A percentile compares a stretch with the other conserved stretches of the same genome.
These are phyloP conservation scores for Battus philenor DNA, from an alignment of 1,140 invertebrate genomes.

Conservation along the genomic window DNA sequence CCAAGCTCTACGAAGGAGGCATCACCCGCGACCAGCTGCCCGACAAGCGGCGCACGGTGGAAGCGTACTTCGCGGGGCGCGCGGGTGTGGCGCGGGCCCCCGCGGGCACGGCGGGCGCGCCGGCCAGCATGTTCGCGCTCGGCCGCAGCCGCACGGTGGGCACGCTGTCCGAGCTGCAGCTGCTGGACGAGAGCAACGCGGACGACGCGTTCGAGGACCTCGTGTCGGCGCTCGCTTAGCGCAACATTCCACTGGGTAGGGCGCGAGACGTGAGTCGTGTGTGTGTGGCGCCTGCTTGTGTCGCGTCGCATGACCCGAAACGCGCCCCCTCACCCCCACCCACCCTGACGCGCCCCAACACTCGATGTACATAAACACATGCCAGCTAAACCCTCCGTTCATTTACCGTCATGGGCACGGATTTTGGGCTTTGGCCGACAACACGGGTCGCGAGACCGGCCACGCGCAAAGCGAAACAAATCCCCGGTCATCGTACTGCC, in stretches of 20 bases:
- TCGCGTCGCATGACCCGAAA: constrained; percentile 43
- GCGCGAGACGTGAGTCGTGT: constrained; percentile 67
- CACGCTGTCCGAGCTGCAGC: constrained; percentile 77
- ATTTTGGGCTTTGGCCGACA: background rate
- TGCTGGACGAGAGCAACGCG: constrained; percentile 83
- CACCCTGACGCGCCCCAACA: constrained; percentile 18
- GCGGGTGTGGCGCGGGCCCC: constrained; percentile 43
- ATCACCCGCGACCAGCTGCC: constrained; percentile 83
- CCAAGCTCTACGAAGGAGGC: constrained; percentile 87
- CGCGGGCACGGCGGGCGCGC: constrained; percentile 44
- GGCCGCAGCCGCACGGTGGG: constrained; percentile 86
- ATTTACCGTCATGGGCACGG: constrained; percentile 30
- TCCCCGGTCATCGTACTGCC: too few relatives aligned
- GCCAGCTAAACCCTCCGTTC: constrained; percentile 27
- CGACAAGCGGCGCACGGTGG: constrained; percentile 86
- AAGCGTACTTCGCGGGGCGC: constrained; percentile 83
- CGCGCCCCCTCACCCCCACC: constrained; percentile 17
- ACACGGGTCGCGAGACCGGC: background rate
- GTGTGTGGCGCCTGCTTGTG: constrained; percentile 69
- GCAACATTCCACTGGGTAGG: constrained; percentile 65
- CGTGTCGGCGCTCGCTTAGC: constrained; percentile 77
- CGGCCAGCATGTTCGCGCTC: constrained; percentile 73
- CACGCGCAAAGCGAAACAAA: too few relatives aligned
- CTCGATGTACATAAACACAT: constrained; percentile 33
- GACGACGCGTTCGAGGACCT: constrained; percentile 87